These are phyloP conservation scores for Aplysia californica DNA, from an alignment of 1,140 invertebrate species.

Conservation along the genomic window DNA sequence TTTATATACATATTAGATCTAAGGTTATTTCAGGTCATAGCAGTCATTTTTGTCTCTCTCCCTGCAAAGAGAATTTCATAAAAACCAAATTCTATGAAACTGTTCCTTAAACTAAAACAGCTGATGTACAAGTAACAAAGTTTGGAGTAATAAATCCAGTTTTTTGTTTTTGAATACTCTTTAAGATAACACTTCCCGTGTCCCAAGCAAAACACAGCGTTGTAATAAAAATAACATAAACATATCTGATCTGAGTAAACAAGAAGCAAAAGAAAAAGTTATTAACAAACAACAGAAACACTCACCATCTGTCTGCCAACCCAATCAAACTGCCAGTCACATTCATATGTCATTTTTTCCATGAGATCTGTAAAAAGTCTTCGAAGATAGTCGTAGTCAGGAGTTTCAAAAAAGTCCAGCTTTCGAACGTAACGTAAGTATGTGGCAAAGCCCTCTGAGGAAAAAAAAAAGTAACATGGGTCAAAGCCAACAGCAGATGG, in stretches of 20 bases:
- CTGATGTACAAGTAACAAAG: no score
- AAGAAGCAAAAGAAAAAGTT: no score
- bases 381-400: slow-evolving; percentile 98
- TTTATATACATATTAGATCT: no score
- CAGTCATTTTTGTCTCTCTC: no score
- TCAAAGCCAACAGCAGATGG: neutral
- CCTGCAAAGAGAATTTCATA: no score
- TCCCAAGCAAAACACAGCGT: neutral
- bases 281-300: slow-evolving; percentile 22
- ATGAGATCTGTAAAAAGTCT: slow-evolving; percentile 96
- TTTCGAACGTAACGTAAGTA: slow-evolving; percentile 97
- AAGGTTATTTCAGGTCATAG: no score
- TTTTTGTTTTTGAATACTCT: no score
- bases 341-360: slow-evolving; percentile 90
- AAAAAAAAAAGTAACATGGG: slow-evolving; percentile 28
- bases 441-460: slow-evolving; percentile 83
- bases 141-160: no score
- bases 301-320: slow-evolving; percentile 86
- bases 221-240: neutral
- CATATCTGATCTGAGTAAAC: no score
- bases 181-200: no score
- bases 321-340: slow-evolving; percentile 99
- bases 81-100: no score
- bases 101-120: no score
- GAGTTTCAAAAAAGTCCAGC: slow-evolving; percentile 99